A percentile compares a stretch with the other conserved stretches of the same genome.
Conservation (phyloP, 2,113 vertebrate species). For the Malaclemys terrapin region DNA sequence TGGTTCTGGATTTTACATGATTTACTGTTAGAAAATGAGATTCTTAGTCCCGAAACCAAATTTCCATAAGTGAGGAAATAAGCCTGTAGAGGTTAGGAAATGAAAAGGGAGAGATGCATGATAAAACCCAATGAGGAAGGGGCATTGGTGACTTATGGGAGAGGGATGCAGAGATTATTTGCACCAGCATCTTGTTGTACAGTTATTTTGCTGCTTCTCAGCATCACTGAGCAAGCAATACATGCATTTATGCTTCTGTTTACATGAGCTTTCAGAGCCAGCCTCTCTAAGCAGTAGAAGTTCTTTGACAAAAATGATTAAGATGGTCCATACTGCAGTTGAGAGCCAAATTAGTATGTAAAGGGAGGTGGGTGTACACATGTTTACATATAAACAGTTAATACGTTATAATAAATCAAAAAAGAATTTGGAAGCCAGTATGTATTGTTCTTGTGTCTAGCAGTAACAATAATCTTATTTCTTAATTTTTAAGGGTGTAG, state of each 20-base stretch:
- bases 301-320: background rate
- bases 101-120: background rate
- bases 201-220: background rate
- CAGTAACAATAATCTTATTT: background rate
- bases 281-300: background rate
- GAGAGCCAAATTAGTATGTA: background rate
- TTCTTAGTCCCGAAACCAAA: background rate
- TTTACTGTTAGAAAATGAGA: background rate
- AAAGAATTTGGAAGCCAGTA: background rate
- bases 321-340: background rate
- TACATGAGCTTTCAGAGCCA: background rate
- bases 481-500: background rate
- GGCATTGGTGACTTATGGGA: background rate
- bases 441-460: background rate
- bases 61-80: background rate
- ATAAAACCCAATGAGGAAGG: background rate
- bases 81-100: background rate
- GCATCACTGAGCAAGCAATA: background rate
- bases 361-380: background rate
- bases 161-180: background rate
- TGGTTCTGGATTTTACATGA: background rate
- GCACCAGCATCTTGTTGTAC: background rate
- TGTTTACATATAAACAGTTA: background rate
- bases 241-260: background rate
- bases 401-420: rapidly evolving